Percentiles rank a stretch among this genome's conserved stretches.
Conservation (phyloP, 1,140 invertebrate genomes). For the Drosophila tristis region DNA sequence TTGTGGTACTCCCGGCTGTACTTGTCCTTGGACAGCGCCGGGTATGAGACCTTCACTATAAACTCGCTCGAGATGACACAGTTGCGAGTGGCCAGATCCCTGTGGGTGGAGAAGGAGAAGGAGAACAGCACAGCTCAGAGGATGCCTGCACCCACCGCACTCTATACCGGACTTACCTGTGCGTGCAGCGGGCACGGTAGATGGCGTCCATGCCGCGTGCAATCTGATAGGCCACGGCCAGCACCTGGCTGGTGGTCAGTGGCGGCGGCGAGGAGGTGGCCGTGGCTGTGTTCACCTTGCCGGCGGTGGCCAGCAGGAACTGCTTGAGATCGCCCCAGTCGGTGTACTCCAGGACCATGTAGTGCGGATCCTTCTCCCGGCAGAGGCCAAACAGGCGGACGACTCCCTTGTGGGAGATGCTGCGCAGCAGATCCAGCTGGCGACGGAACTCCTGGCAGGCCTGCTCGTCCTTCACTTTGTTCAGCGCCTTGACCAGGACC, state of each 20-base stretch:
- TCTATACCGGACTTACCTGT: conserved; percentile 54
- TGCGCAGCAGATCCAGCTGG: conserved; percentile 93
- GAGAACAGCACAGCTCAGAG: background rate
- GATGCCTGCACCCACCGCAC: background rate
- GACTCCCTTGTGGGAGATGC: conserved; percentile 92
- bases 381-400: conserved; percentile 92
- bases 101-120: conserved; percentile 4
- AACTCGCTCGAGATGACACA: conserved; percentile 94
- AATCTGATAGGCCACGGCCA: conserved; percentile 91
- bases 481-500: conserved; percentile 78
- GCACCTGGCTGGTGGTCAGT: conserved; percentile 89
- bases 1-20: conserved; percentile 94
- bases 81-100: conserved; percentile 96
- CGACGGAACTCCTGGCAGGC: conserved; percentile 92
- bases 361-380: conserved; percentile 93
- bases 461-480: conserved; percentile 89
- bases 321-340: conserved; percentile 98
- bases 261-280: conserved; percentile 86
- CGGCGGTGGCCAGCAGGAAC: conserved; percentile 92
- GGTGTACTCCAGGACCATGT: conserved; percentile 95
- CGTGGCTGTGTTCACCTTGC: conserved; percentile 73
- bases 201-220: conserved; percentile 94
- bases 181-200: conserved; percentile 77
- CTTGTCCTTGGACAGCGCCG: conserved; percentile 92
- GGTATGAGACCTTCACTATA: conserved; percentile 92